Conservation (phyloP, 2,797 vertebrate genomes). For the Acanthurus lineatus region DNA sequence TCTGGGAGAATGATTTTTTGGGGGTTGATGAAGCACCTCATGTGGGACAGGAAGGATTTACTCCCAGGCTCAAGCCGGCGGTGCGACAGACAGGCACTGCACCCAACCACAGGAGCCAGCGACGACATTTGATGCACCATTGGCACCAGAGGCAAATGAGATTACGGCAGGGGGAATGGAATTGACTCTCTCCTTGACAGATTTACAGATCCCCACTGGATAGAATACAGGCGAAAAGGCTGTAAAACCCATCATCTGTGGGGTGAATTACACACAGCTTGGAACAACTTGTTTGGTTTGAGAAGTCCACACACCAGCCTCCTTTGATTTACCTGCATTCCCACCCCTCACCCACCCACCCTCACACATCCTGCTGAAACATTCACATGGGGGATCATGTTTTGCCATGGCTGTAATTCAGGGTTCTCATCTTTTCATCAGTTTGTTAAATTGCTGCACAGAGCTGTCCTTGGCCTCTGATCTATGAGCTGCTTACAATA, state of each 20-base stretch:
- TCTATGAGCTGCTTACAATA: conserved; percentile 41
- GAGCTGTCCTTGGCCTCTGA: conserved; percentile 57
- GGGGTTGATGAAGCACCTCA: conserved; percentile 83
- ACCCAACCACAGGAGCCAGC: conserved; percentile 63
- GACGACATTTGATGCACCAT: conserved; percentile 82
- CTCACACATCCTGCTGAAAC: conserved; percentile 32
- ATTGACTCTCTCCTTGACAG: conserved; percentile 84
- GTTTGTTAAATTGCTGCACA: conserved; percentile 30
- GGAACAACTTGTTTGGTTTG: conserved; percentile 86
- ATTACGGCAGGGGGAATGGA: conserved; percentile 83
- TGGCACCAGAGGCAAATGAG: conserved; percentile 87
- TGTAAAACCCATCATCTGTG: conserved; percentile 88
- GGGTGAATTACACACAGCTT: conserved; percentile 85
- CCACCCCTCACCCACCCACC: neutral
- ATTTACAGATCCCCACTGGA: conserved; percentile 87
- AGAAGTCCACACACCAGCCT: conserved; percentile 74
- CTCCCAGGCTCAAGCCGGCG: conserved; percentile 60
- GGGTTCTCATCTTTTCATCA: conserved; percentile 58
- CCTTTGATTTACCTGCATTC: conserved; percentile 79
- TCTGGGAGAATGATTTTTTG: conserved; percentile 82
- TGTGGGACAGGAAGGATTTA: conserved; percentile 84
- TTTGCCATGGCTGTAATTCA: conserved; percentile 54
- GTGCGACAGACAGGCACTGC: conserved; percentile 49
- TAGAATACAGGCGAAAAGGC: conserved; percentile 80
- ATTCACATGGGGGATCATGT: conserved; percentile 24